phyloP scores from a whole-genome alignment of 2,797 vertebrate species.

The Mionectes olivaceus region DNA sequence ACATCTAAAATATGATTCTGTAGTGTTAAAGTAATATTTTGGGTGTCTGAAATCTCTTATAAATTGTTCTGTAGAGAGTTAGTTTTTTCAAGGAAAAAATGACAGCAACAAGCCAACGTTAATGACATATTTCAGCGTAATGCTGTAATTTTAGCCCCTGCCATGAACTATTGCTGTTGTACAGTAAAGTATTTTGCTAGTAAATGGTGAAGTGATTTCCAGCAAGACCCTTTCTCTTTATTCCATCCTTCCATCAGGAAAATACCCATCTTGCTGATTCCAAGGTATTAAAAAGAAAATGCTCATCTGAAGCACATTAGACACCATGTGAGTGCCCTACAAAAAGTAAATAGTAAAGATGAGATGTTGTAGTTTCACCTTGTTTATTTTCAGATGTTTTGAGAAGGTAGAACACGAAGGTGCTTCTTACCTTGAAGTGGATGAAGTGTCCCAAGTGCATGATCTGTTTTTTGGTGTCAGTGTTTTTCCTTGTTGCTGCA shows the following conservation, averaged over 20 bases:
- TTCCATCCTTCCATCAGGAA: slow-evolving; percentile 30
- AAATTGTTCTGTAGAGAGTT: slow-evolving; percentile 43
- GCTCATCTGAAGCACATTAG: slow-evolving; percentile 39
- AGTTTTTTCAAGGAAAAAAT: slow-evolving; percentile 47
- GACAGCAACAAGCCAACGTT: slow-evolving; percentile 46
- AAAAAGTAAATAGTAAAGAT: not conserved
- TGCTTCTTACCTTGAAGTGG: not conserved
- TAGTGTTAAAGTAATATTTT: slow-evolving; percentile 62
- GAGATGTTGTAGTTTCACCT: not conserved
- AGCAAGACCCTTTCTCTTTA: slow-evolving; percentile 45
- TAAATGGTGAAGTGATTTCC: slow-evolving; percentile 47
- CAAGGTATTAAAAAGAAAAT: slow-evolving; percentile 39
- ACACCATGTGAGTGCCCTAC: not conserved
- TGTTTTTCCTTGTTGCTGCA: not conserved
- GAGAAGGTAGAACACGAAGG: slow-evolving; percentile 10
- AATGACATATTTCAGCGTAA: slow-evolving; percentile 67
- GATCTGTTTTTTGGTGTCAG: not conserved
- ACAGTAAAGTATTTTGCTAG: slow-evolving; percentile 53
- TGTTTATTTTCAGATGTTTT: slow-evolving; percentile 16
- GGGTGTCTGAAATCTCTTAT: slow-evolving; percentile 46
- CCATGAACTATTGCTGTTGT: slow-evolving; percentile 44
- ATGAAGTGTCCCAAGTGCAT: not conserved
- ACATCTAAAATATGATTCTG: slow-evolving; percentile 61
- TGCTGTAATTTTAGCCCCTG: slow-evolving; percentile 64
- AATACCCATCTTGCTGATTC: slow-evolving; percentile 37